Evolutionary conservation across 2,797 vertebrate genomes (phyloP).

Genomic region (Perodicticus potto): DNA sequence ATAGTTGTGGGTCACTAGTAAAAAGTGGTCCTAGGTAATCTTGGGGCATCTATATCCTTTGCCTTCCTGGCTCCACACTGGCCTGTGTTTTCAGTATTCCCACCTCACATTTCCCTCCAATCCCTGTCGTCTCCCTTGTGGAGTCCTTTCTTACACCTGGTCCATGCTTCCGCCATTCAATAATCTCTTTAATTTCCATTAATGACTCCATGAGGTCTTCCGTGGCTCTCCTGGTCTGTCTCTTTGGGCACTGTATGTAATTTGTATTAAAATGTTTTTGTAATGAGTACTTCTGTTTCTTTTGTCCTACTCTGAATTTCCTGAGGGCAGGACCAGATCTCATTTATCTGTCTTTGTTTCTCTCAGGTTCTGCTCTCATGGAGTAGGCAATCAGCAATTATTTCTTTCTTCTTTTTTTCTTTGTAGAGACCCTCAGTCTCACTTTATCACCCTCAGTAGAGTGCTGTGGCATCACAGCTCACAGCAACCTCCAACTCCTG

Average conservation of each 20-base stretch:
- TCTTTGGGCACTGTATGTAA: neutral
- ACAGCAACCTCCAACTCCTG: too few species aligned
- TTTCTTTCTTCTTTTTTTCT: too few species aligned
- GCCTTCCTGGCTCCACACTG: neutral
- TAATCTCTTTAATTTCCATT: neutral
- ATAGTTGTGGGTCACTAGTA: neutral
- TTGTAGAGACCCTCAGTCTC: too few species aligned
- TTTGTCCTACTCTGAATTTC: neutral
- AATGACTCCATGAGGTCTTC: neutral
- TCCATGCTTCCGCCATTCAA: neutral
- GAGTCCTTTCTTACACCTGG: neutral
- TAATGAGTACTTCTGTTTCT: neutral
- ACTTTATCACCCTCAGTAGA: too few species aligned
- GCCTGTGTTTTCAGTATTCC: neutral
- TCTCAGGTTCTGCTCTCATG: neutral
- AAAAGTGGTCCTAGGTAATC: neutral
- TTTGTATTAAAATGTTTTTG: neutral
- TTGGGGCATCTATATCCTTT: neutral
- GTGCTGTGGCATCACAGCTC: too few species aligned
- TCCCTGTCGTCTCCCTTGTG: neutral
- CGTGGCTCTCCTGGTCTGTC: neutral
- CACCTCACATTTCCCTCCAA: accelerated
- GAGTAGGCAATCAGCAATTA: neutral
- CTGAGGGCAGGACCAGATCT: neutral
- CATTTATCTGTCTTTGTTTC: neutral